A percentile compares a stretch with the other conserved stretches of the same genome.
These are phyloP conservation scores for Ptychochromis oligacanthus DNA, from an alignment of 2,113 vertebrate species.

Conservation along the genomic window DNA sequence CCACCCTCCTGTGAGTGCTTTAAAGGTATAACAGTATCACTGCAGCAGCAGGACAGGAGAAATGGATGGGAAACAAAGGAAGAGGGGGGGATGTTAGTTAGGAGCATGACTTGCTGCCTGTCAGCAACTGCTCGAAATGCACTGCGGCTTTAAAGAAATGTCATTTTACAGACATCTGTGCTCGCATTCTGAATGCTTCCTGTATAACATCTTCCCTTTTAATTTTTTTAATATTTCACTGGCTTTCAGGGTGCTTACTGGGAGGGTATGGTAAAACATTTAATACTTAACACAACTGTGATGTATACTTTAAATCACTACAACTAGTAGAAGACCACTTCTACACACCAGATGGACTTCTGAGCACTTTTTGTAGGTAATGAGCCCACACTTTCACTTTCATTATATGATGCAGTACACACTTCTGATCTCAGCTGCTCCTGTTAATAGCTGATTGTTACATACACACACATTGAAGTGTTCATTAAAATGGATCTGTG, in stretches of 20 bases:
- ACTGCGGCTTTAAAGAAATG: not conserved
- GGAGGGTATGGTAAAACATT: constrained; percentile 34
- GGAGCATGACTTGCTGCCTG: not conserved
- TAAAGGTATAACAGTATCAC: constrained; percentile 8
- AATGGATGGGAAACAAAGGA: constrained; percentile 14
- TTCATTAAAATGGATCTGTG: constrained; percentile 70
- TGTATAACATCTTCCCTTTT: not conserved
- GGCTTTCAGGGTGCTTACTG: constrained; percentile 15
- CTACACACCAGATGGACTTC: not conserved
- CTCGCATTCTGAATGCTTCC: not conserved
- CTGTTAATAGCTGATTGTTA: constrained; percentile 61
- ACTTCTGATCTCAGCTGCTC: constrained; percentile 9
- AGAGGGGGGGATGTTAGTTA: not conserved
- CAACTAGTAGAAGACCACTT: not conserved
- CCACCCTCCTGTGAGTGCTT: constrained; percentile 17
- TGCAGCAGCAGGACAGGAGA: constrained; percentile 12
- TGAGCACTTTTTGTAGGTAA: not conserved
- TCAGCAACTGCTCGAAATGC: not conserved
- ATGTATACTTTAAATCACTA: not conserved
- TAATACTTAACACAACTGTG: not conserved
- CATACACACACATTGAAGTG: constrained; percentile 62
- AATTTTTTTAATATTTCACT: not conserved
- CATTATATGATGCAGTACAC: not conserved
- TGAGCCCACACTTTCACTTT: not conserved
- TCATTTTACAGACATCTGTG: constrained; percentile 4